Conservation (phyloP, 2,113 vertebrate species). For the Podocnemis expansa region DNA sequence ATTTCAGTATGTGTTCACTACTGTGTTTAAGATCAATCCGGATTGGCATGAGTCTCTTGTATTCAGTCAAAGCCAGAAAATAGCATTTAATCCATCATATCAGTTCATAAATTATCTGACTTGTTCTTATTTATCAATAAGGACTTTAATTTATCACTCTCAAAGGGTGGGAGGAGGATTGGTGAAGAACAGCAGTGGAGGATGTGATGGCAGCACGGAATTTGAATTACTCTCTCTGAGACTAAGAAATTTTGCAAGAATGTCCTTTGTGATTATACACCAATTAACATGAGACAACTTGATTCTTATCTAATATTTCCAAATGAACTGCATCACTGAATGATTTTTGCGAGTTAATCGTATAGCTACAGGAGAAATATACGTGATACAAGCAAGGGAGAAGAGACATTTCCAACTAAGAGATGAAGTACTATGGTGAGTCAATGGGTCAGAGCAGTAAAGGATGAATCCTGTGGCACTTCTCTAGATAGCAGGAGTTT, state of each 20-base stretch:
- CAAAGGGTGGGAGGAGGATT: background rate
- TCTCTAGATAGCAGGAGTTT: background rate
- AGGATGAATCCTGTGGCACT: background rate
- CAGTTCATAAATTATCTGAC: background rate
- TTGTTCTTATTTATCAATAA: background rate
- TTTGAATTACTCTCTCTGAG: background rate
- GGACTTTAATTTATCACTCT: background rate
- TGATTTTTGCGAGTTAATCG: background rate
- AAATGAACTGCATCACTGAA: background rate
- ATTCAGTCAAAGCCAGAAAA: slow-evolving; percentile 5
- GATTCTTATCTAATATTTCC: background rate
- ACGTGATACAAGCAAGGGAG: background rate
- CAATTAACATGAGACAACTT: background rate
- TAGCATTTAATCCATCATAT: background rate
- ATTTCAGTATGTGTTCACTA: slow-evolving; percentile 45
- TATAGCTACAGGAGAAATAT: background rate
- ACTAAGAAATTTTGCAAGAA: background rate
- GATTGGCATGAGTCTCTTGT: background rate
- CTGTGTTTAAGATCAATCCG: background rate
- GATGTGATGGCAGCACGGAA: background rate
- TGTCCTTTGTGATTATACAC: background rate
- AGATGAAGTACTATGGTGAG: background rate
- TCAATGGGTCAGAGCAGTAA: background rate
- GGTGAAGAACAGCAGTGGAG: background rate
- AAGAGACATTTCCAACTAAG: background rate